phyloP scores from a whole-genome alignment of 2,797 vertebrate species.

The Gouania willdenowi region DNA sequence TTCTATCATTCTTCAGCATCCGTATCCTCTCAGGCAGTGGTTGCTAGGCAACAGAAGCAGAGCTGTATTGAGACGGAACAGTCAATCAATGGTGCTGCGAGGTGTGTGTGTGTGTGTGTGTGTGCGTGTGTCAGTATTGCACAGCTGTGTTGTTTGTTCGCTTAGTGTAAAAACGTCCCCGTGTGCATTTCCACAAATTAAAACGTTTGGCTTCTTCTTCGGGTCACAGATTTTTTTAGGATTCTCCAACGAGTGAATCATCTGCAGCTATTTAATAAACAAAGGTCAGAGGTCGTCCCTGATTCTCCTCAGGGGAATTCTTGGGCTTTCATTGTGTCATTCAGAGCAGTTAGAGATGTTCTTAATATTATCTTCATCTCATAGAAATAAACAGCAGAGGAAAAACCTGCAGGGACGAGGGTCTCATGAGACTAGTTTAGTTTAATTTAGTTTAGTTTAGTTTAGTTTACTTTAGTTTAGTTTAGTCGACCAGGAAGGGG shows the following conservation, averaged over 20 bases:
- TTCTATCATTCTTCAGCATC: slow-evolving; percentile 64
- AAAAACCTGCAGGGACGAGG: slow-evolving; percentile 35
- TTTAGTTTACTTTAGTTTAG: too few species aligned
- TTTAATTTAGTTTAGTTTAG: too few species aligned
- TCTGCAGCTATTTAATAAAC: slow-evolving; percentile 17
- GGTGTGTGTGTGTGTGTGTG: slow-evolving; percentile 35
- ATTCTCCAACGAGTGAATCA: too few species aligned
- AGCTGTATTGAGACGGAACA: slow-evolving; percentile 79
- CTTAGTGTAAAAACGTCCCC: too few species aligned
- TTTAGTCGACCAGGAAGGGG: too few species aligned
- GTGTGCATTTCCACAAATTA: slow-evolving; percentile 4
- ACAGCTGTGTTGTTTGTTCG: slow-evolving; percentile 34
- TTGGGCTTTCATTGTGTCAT: slow-evolving; percentile 30
- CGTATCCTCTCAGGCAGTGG: slow-evolving; percentile 64
- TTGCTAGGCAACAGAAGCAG: slow-evolving; percentile 82
- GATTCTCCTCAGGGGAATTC: slow-evolving; percentile 33
- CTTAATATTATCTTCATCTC: slow-evolving; percentile 49
- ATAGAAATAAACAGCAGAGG: slow-evolving; percentile 38
- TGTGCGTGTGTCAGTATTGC: slow-evolving; percentile 15
- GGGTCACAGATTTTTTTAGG: neutral
- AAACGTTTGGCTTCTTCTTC: too few species aligned
- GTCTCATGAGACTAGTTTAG: slow-evolving; percentile 31
- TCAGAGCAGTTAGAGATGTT: slow-evolving; percentile 31
- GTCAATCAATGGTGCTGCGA: slow-evolving; percentile 75
- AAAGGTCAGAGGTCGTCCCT: slow-evolving; percentile 34